phyloP scores from a whole-genome alignment of 2,888 invertebrate genomes.

The Flexamia atlantica region DNA sequence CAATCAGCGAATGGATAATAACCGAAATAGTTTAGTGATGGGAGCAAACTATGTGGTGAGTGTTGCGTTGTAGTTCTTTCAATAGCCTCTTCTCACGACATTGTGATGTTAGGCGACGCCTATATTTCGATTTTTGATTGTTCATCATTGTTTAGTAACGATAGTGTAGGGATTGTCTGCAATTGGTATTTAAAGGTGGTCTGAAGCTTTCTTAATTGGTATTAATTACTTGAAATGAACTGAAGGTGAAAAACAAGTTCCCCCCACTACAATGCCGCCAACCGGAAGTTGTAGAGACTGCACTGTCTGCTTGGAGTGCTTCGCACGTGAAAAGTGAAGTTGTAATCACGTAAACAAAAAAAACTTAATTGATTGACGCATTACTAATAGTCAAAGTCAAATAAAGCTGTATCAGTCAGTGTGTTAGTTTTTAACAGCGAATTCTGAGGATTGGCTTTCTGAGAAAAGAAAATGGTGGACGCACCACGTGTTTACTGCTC shows the following conservation, averaged over 20 bases:
- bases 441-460: neutral
- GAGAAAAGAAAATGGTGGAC: constrained; percentile 8
- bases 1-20: constrained; percentile 5
- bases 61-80: constrained; percentile 18
- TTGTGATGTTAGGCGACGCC: constrained; percentile 54
- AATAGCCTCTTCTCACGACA: constrained; percentile 51
- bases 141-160: neutral
- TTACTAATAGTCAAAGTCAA: neutral
- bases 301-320: constrained; percentile 28
- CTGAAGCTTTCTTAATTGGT: neutral
- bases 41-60: constrained; percentile 9
- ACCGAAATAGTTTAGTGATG: neutral
- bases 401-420: no score
- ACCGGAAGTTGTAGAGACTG: constrained; percentile 59
- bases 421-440: no score
- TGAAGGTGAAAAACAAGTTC: constrained; percentile 3
- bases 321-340: constrained; percentile 48
- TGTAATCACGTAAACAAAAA: constrained; percentile 38
- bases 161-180: neutral
- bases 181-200: neutral
- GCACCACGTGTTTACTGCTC: neutral
- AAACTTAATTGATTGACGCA: no score
- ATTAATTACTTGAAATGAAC: neutral
- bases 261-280: constrained; percentile 56
- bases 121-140: neutral